Evolutionary conservation across 2,888 invertebrate genomes (phyloP).

Genomic region (Chaitophorus viminalis): DNA sequence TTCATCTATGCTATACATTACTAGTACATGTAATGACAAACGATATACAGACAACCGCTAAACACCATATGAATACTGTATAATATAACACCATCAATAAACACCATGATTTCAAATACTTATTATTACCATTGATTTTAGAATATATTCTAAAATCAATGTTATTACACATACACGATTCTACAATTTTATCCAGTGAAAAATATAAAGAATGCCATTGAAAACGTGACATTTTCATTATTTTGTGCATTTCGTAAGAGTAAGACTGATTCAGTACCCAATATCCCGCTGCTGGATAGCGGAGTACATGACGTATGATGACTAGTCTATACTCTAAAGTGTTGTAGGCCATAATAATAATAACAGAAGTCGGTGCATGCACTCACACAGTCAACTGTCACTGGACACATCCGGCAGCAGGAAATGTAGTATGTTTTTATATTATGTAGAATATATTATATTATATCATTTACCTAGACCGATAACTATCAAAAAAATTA

Average conservation of each 20-base stretch:
- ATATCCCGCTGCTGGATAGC: neutral
- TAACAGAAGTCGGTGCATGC: constrained; percentile 34
- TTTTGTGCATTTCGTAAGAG: constrained; percentile 8
- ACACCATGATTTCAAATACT: neutral
- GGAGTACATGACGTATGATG: neutral
- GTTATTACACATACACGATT: neutral
- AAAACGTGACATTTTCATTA: constrained; percentile 11
- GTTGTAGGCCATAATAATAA: constrained; percentile 22
- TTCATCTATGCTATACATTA: no score
- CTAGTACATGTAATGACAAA: neutral
- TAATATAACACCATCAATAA: neutral
- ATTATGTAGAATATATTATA: constrained; percentile 24
- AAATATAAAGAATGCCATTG: neutral
- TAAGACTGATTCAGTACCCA: neutral
- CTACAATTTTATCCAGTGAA: neutral
- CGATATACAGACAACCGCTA: no score
- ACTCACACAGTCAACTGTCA: constrained; percentile 18
- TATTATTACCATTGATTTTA: neutral
- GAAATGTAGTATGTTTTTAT: constrained; percentile 37
- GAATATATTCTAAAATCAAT: no score
- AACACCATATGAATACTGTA: neutral
- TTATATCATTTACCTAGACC: constrained; percentile 24
- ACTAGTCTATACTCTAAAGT: no score
- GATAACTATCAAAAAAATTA: neutral
- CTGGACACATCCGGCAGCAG: constrained; percentile 34